Evolutionary conservation across 2,797 vertebrate species (phyloP), one percentile per base, ranked within the genome.

Genomic region (Mico argentatus): DNA sequence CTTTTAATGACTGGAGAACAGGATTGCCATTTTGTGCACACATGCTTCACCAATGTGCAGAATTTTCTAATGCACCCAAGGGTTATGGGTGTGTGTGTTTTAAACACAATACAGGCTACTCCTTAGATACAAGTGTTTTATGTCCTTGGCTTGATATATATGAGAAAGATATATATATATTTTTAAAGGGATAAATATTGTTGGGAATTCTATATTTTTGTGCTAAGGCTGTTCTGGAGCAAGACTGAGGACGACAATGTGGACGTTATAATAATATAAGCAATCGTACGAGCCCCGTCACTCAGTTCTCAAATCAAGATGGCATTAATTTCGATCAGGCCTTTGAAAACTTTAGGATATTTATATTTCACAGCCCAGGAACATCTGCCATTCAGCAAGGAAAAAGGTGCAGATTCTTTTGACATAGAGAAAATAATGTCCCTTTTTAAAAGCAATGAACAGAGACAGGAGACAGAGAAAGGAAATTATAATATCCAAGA

Each of bases 51-150:
- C 90, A 75, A 85, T 7, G 64, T 94, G 92, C 90, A 90, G 95
- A 96, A 96, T 93, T 98, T 90, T 24, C 97, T 75, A 97, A 97
- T 94, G 82, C 98, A 97, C 94, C 88, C 46, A 82, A 87, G 97
- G 98, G 92, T 97, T 96, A 96, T 91, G 90, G 97, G 95, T 33
- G 12, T 93, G 90, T 50, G 33, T 80, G 91, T 96, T 90, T 95
- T 95, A 97, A 90, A 92, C 90, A 97, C 97, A 98, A 97, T 97
- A 97, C 96, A 98, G 97, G 85, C 97, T 98, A 94, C 84, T 98
- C 94, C 94, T 97, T 82, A 79, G 97, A 98, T 97, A 96, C 97
- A 96, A 95, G 96, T 89, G 95, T 96, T 97, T 97, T 97, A 97
- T 98, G 93, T 97, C 92, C 95, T 98, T 87, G 97, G 80, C 91